phyloP scores from a whole-genome alignment of 2,888 invertebrate species.

The Lampropteryx suffumata region DNA sequence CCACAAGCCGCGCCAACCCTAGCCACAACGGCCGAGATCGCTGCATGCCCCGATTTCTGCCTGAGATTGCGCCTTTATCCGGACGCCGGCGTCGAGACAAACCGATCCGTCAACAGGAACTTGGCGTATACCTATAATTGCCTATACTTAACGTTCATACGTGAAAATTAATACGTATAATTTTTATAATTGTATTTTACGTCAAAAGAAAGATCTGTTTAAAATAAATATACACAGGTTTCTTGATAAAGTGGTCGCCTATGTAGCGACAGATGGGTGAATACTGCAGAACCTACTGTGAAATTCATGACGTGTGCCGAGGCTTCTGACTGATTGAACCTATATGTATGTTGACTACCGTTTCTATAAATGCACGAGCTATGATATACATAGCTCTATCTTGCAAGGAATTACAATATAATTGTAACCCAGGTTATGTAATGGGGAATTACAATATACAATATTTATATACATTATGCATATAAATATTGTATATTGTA shows the following conservation, averaged over 20 bases:
- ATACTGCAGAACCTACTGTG: slow-evolving; percentile 63
- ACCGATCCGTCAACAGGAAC: slow-evolving; percentile 10
- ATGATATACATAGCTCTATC: neutral
- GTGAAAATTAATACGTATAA: neutral
- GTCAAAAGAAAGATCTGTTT: slow-evolving; percentile 27
- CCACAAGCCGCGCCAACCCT: slow-evolving; percentile 32
- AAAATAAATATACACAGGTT: slow-evolving; percentile 31
- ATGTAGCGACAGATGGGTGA: slow-evolving; percentile 46
- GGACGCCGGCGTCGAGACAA: slow-evolving; percentile 3
- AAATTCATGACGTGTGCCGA: slow-evolving; percentile 70
- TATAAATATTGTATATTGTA: too few relatives aligned
- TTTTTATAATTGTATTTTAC: too few relatives aligned
- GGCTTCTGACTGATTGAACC: slow-evolving; percentile 69
- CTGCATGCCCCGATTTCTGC: slow-evolving; percentile 28
- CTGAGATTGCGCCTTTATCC: slow-evolving; percentile 23
- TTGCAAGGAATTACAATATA: too few relatives aligned
- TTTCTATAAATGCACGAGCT: slow-evolving; percentile 26
- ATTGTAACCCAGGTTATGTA: too few relatives aligned
- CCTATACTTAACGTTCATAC: neutral
- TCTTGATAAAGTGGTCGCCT: slow-evolving; percentile 34
- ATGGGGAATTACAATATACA: too few relatives aligned
- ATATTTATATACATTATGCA: too few relatives aligned
- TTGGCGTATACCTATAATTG: neutral
- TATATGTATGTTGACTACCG: slow-evolving; percentile 51
- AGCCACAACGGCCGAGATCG: slow-evolving; percentile 25